Base-by-base conservation (phyloP, 2,113 vertebrate genomes). In the Numenius arquata region DNA sequence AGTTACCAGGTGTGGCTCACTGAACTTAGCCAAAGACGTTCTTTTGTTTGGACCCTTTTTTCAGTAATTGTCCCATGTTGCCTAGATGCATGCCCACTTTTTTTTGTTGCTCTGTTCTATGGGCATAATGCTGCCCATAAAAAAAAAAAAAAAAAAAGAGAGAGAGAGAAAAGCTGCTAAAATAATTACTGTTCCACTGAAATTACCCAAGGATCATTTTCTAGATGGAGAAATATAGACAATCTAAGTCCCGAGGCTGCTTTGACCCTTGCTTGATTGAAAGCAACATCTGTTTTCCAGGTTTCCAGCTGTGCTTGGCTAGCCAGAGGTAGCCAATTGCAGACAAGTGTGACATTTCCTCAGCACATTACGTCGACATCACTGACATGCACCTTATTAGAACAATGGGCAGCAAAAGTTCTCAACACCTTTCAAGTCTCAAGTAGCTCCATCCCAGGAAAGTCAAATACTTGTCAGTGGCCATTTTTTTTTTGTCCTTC, bases 261-360 rank as follows among this genome's bases (percentile, higher is more conserved):
- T 96, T 87, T 98, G 98, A 98, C 98, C 96, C 96, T 97, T 94
- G 52, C 82, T 96, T 97, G 98, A 98, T 96, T 97, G 97, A 98
- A 98, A 96, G 95, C 55, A 97, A 97, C 98, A 98, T 98, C 98
- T 98, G 98, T 97, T 98, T 96, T 97, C 91, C 98, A 98, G 97
- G 96, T 96, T 96, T 97, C 97, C 97, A 97, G 96, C 70, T 87
- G 94, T 95, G 95, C 96, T 97, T 94, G 91, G 80, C 96, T 92
- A 98, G 97, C 53, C 95, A 98, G 96, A 96, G 87, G 98, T 97
- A 98, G 97, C 96, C 97, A 97, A 97, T 93, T 98, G 97, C 84
- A 97, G 96, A 98, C 97, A 98, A 96, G 97, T 98, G 97, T 97
- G 98, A 98, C 98, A 98, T 97, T 98, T 98, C 97, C 98, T 96